Base-by-base conservation (phyloP, 2,888 invertebrate genomes). In the Acleris literana region DNA sequence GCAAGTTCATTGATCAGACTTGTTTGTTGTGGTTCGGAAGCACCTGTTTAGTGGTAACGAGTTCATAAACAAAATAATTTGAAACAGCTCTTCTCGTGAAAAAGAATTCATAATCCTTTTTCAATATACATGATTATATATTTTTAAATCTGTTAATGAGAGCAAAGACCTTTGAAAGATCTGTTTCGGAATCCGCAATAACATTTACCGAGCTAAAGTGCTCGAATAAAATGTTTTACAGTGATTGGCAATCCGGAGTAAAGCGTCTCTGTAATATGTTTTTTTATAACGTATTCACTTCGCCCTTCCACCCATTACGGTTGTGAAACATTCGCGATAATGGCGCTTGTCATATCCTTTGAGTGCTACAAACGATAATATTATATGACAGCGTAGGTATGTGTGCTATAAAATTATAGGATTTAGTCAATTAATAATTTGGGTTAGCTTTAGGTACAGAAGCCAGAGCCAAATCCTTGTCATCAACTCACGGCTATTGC, bases 281-380 rank as follows among this genome's bases (percentile, higher is more conserved):
- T 53, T n/a, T 52, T 46, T 13, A 57, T 57, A 17, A 5, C 52
- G 18, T 17, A 66, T 62, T 52, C 57, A 56, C 61, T 52, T 53
- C 48, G 53, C 56, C 33, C 51, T 39, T 20, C 61, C 39, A 54
- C 49, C 43, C 57, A 43, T 57, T 57, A 61, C 61, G 44, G 48
- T 66, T 66, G 66, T 66, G 66, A 66, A 66, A 66, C 62, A 62
- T 61, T 29, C 11, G 22, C 56, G 66, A 66, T 66, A 66, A 61
- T 62, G 53, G 56, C 22, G 22, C 29, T 54, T 60, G 66, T 66
- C 62, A 66, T 62, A 66, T 66, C 66, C 66, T 66, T 62, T 62
- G 60, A 57, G 51, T 59, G 64, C 29, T 25, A 49, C 54, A 16
- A 17, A 60, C 51, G 49, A 65, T 65, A 61, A 60, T 60, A 56